Evolutionary conservation across 2,113 vertebrate genomes (phyloP), one percentile per base, ranked within the genome.

Genomic region (Jaculus jaculus): DNA sequence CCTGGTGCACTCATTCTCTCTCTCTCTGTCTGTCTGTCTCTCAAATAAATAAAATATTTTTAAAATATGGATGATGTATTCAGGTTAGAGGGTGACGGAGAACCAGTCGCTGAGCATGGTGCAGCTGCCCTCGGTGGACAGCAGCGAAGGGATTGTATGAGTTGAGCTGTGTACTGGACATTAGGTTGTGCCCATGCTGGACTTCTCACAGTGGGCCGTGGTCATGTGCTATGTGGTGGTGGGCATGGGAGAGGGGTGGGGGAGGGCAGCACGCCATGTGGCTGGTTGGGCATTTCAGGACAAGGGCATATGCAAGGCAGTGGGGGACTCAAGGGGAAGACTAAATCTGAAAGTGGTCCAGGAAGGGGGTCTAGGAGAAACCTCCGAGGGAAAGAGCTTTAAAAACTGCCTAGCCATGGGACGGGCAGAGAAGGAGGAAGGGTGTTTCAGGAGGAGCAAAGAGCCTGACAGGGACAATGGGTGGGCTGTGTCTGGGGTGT

Each of bases 131-230:
- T 47, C 8, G 11, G 63, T 3, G 51, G 65, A 2, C 16, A 5
- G 26, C 54, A 2, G 3, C 34, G 82, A 39, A 51, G 51, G 42
- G 42, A 47, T 5, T 5, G 24, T 2, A 69, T 75, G 37, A 51
- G 28, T 16, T 23, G 15, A 8, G 75, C 54, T 18, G 11, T 23
- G 3, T 18, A 5, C 54, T 32, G 28, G 69, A 32, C 16, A 61
- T 9, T 0, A 18, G 71, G 2, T 11, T 13, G 7, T 2, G 0
- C 0, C 2, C 11, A 12, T 26, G 28, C 3, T 2, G 23, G 37
- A 39, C 34, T 78, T 51, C 78, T 58, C 2, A 6, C 8, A 15
- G 39, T n/a, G 12, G 17, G 2, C 10, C 68, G 79, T 83, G 74
- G 23, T 73, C n/a, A n/a, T 34, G 24, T 4, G 54, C 7, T 54